Percentiles rank a stretch among this genome's conserved stretches.
Conservation (phyloP, 1,140 invertebrate species). For the Philaenus spumarius region DNA sequence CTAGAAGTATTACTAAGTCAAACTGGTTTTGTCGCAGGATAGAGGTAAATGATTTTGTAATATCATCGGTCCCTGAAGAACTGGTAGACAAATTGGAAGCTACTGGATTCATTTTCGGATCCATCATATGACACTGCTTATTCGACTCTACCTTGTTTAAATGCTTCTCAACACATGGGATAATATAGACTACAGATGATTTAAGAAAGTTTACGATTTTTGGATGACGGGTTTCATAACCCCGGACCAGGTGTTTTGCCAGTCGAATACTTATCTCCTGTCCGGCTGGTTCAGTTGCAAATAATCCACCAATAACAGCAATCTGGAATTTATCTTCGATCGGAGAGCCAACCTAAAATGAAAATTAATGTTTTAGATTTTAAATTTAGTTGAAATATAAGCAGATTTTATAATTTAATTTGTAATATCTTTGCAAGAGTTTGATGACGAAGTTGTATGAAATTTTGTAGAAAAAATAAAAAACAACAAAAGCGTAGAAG, state of each 20-base stretch:
- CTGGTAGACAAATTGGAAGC: too few species aligned
- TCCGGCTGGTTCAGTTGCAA: conserved; percentile 73
- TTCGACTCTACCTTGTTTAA: too few species aligned
- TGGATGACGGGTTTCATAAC: conserved; percentile 57
- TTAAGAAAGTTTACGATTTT: conserved; percentile 48
- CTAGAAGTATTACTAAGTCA: too few species aligned
- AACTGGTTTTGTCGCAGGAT: too few species aligned
- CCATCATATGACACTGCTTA: too few species aligned
- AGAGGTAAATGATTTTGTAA: too few species aligned
- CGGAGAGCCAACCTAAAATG: conserved; percentile 39
- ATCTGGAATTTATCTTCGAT: conserved; percentile 77
- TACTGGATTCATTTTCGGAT: too few species aligned
- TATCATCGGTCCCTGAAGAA: too few species aligned
- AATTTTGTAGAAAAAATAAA: too few species aligned
- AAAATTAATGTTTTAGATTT: conserved; percentile 5
- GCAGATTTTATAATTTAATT: neutral
- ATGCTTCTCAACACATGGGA: neutral
- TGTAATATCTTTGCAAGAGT: neutral
- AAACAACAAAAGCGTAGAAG: too few species aligned
- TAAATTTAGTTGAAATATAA: conserved; percentile 2
- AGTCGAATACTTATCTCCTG: conserved; percentile 77
- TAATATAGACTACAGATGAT: conserved; percentile 17
- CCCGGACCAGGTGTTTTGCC: conserved; percentile 68
- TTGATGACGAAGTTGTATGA: too few species aligned
- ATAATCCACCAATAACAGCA: conserved; percentile 73